phyloP scores from a whole-genome alignment of 2,888 invertebrate genomes.

The Tenthredo amoena region DNA sequence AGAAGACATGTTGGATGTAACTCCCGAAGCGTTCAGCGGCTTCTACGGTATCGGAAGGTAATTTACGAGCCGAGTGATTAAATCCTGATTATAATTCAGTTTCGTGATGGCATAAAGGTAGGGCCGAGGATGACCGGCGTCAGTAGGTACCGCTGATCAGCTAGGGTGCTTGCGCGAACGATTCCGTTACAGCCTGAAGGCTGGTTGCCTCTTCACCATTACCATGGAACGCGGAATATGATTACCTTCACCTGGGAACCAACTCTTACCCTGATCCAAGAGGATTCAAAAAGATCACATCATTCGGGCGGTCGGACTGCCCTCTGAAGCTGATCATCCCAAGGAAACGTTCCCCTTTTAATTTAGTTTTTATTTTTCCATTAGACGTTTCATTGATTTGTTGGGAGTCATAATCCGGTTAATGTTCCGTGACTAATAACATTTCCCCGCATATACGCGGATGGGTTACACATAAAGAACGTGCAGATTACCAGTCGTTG shows the following conservation, averaged over 20 bases:
- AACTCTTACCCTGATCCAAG: conserved; percentile 41
- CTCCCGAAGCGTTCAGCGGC: neutral
- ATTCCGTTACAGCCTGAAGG: conserved; percentile 74
- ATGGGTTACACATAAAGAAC: neutral
- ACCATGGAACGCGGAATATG: conserved; percentile 76
- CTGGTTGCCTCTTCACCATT: conserved; percentile 72
- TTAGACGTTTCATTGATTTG: conserved; percentile 31
- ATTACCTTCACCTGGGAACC: conserved; percentile 71
- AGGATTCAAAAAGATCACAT: conserved; percentile 26
- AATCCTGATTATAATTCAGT: conserved; percentile 46
- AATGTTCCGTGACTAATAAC: conserved; percentile 39
- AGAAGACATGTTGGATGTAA: neutral
- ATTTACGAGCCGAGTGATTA: conserved; percentile 48
- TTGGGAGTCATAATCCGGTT: conserved; percentile 18
- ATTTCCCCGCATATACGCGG: conserved; percentile 11
- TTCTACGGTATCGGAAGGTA: conserved; percentile 20
- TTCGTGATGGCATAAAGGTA: conserved; percentile 22
- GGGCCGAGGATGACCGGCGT: conserved; percentile 46
- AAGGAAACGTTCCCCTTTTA: neutral
- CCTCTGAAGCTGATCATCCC: neutral
- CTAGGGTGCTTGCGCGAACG: conserved; percentile 25
- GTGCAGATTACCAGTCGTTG: neutral
- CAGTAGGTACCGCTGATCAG: conserved; percentile 34
- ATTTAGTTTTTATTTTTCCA: neutral
- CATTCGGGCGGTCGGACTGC: conserved; percentile 7